Evolutionary conservation across 2,113 vertebrate genomes (phyloP).

Genomic region (Thryonomys swinderianus): DNA sequence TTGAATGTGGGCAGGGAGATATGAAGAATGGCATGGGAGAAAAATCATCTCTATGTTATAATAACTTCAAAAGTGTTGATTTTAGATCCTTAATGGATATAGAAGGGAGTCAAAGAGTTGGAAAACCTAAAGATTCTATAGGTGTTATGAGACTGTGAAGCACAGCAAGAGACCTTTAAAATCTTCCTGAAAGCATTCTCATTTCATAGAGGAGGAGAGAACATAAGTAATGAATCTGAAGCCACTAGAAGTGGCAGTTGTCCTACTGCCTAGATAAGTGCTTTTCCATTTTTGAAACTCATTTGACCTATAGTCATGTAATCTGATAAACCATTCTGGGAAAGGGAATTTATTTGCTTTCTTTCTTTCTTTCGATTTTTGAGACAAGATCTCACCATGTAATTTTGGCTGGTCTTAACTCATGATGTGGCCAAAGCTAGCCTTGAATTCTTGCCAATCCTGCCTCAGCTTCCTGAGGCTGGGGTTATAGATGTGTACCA

Average conservation of each 20-base stretch:
- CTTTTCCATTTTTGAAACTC: background rate
- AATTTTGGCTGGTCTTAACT: background rate
- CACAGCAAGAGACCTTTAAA: background rate
- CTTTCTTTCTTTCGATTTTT: background rate
- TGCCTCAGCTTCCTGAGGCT: background rate
- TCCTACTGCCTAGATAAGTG: background rate
- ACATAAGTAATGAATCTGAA: background rate
- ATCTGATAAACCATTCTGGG: constrained; percentile 8
- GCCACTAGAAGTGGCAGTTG: background rate
- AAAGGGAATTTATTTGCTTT: too few species aligned
- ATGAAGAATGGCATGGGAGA: background rate
- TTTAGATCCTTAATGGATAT: background rate
- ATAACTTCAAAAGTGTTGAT: background rate
- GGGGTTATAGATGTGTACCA: background rate
- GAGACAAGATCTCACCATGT: background rate
- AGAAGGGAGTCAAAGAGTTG: background rate
- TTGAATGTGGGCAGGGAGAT: background rate
- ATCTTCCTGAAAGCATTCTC: background rate
- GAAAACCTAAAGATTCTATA: background rate
- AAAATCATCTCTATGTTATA: background rate
- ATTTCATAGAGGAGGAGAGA: background rate
- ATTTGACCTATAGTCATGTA: background rate
- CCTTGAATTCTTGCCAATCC: background rate
- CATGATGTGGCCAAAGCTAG: background rate
- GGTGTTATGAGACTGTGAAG: background rate